Base-by-base conservation (phyloP, 2,888 invertebrate species). In the Neoaliturus tenellus region DNA sequence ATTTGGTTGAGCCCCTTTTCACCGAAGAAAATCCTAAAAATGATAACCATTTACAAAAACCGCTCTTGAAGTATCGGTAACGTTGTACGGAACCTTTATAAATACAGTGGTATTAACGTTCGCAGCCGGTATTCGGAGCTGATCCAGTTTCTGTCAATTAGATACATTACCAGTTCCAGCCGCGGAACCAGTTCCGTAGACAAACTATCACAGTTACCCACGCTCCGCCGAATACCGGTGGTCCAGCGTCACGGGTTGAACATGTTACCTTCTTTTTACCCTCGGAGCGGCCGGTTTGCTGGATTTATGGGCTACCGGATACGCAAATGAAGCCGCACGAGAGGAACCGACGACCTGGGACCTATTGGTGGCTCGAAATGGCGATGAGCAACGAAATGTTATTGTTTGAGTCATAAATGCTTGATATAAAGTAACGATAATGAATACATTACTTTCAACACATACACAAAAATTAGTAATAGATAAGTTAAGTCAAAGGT, bases 91-190 rank as follows among this genome's bases (percentile, higher is more conserved):
- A 23, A 25, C 31, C 62, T 28, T 31, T 28, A 62, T 62, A 62
- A 62, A 62, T 62, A 62, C 62, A 12, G 62, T 28, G 62, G 31
- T 62, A 62, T 62, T 31, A 55, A 23, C 23, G 23, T 48, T 48
- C 48, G 17, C 48, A 48, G 62, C 62, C 28, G 28, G 62, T 62
- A 62, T 62, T 62, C 28, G 62, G 62, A 62, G 62, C 14, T 14
- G 62, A 31, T 69, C 69, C 23, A 39, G 69, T 69, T 39, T 35
- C 69, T 69, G 69, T 39, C 69, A 69, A 69, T 69, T 69, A 69
- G 69, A 69, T 69, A 69, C 39, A 69, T 69, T 35, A 69, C 39
- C 69, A 4, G 35, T n/a, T 23, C 69, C n/a, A 20, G 23, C 1
- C 69, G 8, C 1, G 35, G 69, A 39, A 69, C 69, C 69, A 35